These are phyloP conservation scores for Motacilla alba DNA, from an alignment of 2,113 vertebrate species.

Conservation along the genomic window DNA sequence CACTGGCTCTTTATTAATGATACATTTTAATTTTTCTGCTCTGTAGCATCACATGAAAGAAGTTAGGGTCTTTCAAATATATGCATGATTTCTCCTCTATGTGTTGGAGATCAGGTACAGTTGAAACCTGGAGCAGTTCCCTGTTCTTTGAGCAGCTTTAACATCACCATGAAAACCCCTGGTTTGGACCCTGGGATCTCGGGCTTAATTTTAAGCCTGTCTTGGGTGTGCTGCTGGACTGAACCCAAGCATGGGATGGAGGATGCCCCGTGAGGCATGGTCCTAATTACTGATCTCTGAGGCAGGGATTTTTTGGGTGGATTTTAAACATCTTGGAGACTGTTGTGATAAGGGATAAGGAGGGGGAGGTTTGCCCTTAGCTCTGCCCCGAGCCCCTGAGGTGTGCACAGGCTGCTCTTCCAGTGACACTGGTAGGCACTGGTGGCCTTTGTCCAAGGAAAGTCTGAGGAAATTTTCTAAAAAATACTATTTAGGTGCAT, in stretches of 20 bases:
- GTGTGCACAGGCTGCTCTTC: not conserved
- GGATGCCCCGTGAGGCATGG: not conserved
- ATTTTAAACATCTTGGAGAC: not conserved
- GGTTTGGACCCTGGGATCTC: not conserved
- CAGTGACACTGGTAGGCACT: not conserved
- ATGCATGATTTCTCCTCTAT: not conserved
- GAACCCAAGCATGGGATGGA: not conserved
- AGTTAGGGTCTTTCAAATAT: not conserved
- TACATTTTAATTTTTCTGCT: not conserved
- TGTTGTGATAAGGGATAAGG: not conserved
- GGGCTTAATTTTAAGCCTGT: not conserved
- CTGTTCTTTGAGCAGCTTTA: not conserved
- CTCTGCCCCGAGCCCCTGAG: not conserved
- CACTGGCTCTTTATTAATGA: not conserved
- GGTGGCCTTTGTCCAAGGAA: not conserved
- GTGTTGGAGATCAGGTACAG: accelerated
- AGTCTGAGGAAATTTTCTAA: not conserved
- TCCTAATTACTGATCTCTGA: not conserved
- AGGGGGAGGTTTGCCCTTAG: not conserved
- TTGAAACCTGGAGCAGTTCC: not conserved
- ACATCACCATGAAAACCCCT: not conserved
- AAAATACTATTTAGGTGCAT: not conserved
- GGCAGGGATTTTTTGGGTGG: not conserved
- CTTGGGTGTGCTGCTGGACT: not conserved
- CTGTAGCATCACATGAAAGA: not conserved